Percentiles rank a stretch among this genome's conserved stretches.
Evolutionary conservation across 1,140 invertebrate species (phyloP).

Genomic region (Temnothorax longispinosus): DNA sequence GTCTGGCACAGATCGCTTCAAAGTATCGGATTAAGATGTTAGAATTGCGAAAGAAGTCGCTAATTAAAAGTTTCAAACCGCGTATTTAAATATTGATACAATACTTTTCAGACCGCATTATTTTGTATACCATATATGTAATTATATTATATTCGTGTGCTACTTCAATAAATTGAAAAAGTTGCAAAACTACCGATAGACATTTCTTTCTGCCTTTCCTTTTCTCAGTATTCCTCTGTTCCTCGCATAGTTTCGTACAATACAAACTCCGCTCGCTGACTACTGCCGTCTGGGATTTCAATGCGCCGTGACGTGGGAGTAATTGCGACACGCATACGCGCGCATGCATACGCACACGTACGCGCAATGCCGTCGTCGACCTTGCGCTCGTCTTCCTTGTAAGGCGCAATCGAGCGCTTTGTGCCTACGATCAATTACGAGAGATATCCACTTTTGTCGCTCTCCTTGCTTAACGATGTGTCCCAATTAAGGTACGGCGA

Average conservation of each 20-base stretch:
- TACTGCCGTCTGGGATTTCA: conserved; percentile 62
- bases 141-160: no score
- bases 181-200: background rate
- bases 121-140: background rate
- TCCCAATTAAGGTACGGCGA: conserved; percentile 69
- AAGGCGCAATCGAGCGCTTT: conserved; percentile 68
- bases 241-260: background rate
- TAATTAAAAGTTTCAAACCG: background rate
- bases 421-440: conserved; percentile 69
- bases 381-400: conserved; percentile 75
- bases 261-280: conserved; percentile 5
- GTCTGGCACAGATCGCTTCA: background rate
- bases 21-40: background rate
- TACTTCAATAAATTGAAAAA: background rate
- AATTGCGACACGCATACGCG: conserved; percentile 70
- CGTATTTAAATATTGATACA: background rate
- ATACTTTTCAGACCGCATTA: background rate
- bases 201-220: background rate
- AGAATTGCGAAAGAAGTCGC: background rate
- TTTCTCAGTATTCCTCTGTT: background rate
- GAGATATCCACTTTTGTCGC: conserved; percentile 72
- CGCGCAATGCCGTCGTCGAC: conserved; percentile 46
- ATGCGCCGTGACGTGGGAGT: conserved; percentile 71
- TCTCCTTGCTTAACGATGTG: conserved; percentile 70
- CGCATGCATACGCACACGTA: conserved; percentile 24